Percentiles rank a stretch among this genome's conserved stretches.
Conservation (phyloP, 1,140 invertebrate species). For the Euschistus heros region DNA sequence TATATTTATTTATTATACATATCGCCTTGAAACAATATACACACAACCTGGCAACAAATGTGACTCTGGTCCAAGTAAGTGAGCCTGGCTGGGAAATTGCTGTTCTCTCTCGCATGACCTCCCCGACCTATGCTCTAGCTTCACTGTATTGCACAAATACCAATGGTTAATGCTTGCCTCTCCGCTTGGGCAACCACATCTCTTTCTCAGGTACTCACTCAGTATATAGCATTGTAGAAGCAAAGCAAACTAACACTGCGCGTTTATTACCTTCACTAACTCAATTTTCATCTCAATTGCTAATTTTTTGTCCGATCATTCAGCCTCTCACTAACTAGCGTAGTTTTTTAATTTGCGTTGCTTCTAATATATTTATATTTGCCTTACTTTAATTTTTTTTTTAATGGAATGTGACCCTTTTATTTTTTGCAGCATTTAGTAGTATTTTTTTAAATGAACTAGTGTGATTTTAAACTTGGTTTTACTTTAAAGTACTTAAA, state of each 20-base stretch:
- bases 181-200: slow-evolving; percentile 15
- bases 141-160: slow-evolving; percentile 25
- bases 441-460: slow-evolving; percentile 5
- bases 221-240: slow-evolving; percentile 25
- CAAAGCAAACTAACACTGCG: slow-evolving; percentile 26
- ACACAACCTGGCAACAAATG: slow-evolving; percentile 16
- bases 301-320: slow-evolving; percentile 5
- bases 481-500: no score
- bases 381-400: slow-evolving; percentile 10
- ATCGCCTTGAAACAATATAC: slow-evolving; percentile 16
- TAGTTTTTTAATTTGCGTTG: slow-evolving; percentile 27
- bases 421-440: slow-evolving; percentile 21
- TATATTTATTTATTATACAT: slow-evolving; percentile 17
- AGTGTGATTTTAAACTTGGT: slow-evolving; percentile 9
- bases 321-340: slow-evolving; percentile 24
- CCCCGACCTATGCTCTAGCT: slow-evolving; percentile 21
- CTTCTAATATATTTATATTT: slow-evolving; percentile 24
- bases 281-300: neutral
- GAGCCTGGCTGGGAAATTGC: slow-evolving; percentile 14
- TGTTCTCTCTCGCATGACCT: slow-evolving; percentile 21
- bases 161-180: slow-evolving; percentile 19
- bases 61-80: slow-evolving; percentile 17
- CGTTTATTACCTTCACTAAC: slow-evolving; percentile 9
- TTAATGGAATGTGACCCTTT: slow-evolving; percentile 24
- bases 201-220: slow-evolving; percentile 23